A percentile compares a stretch with the other conserved stretches of the same genome.
These are phyloP conservation scores for Artibeus lituratus DNA, from an alignment of 2,797 vertebrate species.

Conservation along the genomic window DNA sequence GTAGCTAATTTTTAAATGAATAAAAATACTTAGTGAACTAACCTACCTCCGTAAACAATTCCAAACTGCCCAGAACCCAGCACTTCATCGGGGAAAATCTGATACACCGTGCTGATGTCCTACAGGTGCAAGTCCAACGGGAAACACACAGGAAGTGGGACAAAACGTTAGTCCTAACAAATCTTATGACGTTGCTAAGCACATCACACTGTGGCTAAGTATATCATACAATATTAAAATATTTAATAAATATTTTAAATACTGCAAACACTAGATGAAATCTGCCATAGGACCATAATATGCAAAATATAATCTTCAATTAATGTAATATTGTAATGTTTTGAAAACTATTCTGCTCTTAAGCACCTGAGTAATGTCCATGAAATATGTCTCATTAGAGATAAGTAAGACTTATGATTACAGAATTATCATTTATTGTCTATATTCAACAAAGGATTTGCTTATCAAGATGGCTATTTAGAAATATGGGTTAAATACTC, in stretches of 20 bases:
- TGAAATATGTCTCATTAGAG: background rate
- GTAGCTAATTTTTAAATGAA: background rate
- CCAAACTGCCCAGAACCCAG: slow-evolving; percentile 98
- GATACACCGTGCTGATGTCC: slow-evolving; percentile 98
- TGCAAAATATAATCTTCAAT: background rate
- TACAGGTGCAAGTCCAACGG: slow-evolving; percentile 75
- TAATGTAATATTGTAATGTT: background rate
- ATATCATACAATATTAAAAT: background rate
- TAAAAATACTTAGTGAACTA: slow-evolving; percentile 7
- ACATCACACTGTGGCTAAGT: background rate
- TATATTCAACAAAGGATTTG: background rate
- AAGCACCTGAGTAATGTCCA: background rate
- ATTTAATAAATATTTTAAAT: background rate
- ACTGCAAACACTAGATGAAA: background rate
- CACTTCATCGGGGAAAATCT: slow-evolving; percentile 98
- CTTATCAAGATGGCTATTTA: background rate
- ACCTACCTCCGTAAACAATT: slow-evolving; percentile 97
- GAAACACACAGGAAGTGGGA: slow-evolving; percentile 42
- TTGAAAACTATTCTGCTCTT: background rate
- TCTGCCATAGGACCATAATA: background rate
- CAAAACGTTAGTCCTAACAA: background rate
- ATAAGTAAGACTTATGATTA: background rate
- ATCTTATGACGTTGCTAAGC: background rate
- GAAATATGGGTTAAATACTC: background rate
- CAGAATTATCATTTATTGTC: background rate